Conservation (phyloP, 2,888 invertebrate species). For the Argyresthia albistria region DNA sequence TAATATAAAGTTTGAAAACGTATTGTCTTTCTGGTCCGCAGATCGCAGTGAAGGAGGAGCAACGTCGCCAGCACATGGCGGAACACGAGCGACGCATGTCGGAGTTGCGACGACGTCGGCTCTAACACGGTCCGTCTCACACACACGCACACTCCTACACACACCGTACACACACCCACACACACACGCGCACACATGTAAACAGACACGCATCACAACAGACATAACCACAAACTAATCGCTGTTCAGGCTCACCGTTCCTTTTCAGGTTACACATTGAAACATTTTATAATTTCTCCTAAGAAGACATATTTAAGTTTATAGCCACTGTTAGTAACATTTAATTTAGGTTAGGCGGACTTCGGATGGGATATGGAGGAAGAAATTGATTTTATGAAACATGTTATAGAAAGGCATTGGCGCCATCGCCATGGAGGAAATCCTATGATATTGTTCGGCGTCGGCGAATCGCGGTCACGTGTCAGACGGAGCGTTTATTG, state of each 20-base stretch:
- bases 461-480: slow-evolving; percentile 51
- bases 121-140: slow-evolving; percentile 66
- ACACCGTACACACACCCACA: slow-evolving; percentile 2
- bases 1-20: too few relatives aligned
- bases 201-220: slow-evolving; percentile 11
- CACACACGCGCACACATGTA: slow-evolving; percentile 9
- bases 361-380: slow-evolving; percentile 13
- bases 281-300: not conserved
- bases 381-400: slow-evolving; percentile 59
- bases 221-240: slow-evolving; percentile 10
- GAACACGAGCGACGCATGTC: slow-evolving; percentile 86
- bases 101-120: slow-evolving; percentile 76
- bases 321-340: not conserved
- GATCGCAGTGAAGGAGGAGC: slow-evolving; percentile 92
- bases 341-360: not conserved
- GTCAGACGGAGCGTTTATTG: slow-evolving; percentile 30
- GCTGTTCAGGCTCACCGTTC: slow-evolving; percentile 15
- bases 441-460: slow-evolving; percentile 63
- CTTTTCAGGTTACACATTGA: slow-evolving; percentile 37
- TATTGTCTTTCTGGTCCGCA: slow-evolving; percentile 56
- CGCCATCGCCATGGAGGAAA: slow-evolving; percentile 56
- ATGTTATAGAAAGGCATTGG: slow-evolving; percentile 66
- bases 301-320: too few relatives aligned
- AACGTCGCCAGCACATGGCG: slow-evolving; percentile 87
- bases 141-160: slow-evolving; percentile 8